Conservation (phyloP, 2,888 invertebrate genomes). For the Drepanosiphum platanoidis region DNA sequence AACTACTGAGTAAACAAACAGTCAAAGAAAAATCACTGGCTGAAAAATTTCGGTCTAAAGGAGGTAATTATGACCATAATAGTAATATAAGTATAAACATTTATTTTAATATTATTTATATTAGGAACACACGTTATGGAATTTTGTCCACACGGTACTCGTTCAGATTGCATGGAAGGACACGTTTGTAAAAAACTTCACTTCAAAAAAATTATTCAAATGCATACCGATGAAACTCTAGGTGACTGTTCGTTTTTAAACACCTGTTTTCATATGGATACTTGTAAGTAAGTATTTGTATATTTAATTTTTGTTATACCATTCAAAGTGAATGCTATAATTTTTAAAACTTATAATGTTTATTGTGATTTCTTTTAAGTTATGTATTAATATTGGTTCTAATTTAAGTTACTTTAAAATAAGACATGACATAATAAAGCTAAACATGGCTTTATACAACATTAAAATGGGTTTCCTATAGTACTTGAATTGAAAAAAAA, state of each 20-base stretch:
- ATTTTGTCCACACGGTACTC: conserved; percentile 95
- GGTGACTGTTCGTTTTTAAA: conserved; percentile 98
- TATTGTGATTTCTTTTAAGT: not conserved
- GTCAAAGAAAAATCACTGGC: conserved; percentile 96
- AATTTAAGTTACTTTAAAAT: too few relatives aligned
- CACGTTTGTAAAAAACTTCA: conserved; percentile 85
- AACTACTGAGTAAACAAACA: conserved; percentile 91
- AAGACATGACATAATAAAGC: too few relatives aligned
- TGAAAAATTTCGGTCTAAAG: conserved; percentile 95
- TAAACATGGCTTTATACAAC: too few relatives aligned
- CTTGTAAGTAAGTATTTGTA: conserved; percentile 79
- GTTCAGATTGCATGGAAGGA: conserved; percentile 78
- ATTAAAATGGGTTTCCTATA: too few relatives aligned
- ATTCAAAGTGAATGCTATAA: not conserved
- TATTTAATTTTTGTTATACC: conserved; percentile 5
- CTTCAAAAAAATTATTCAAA: conserved; percentile 95
- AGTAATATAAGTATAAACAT: not conserved
- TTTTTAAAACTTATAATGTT: not conserved
- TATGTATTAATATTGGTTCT: too few relatives aligned
- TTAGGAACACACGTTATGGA: conserved; percentile 87
- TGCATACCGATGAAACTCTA: conserved; percentile 92
- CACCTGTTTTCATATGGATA: conserved; percentile 99
- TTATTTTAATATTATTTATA: conserved; percentile 39
- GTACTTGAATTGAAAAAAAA: too few relatives aligned
- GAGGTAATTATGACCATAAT: conserved; percentile 70